phyloP scores from a whole-genome alignment of 1,140 invertebrate genomes.

The Melipona quadrifasciata region DNA sequence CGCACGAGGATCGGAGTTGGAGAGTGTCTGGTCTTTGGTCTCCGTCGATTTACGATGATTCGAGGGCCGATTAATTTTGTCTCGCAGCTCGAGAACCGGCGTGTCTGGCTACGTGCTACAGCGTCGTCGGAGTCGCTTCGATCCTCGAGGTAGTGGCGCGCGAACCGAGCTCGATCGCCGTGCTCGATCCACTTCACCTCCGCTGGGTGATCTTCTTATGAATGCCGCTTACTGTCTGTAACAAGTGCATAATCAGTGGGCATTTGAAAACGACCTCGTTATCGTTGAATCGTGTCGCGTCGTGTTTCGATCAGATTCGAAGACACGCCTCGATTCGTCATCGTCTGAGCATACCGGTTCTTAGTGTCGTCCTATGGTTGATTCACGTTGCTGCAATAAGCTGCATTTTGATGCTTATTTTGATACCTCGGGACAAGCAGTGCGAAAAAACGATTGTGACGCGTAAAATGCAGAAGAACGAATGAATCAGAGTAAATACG shows the following conservation, averaged over 20 bases:
- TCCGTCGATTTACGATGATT: conserved; percentile 74
- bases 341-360: conserved; percentile 58
- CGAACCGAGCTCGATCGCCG: conserved; percentile 1
- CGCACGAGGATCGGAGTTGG: conserved; percentile 51
- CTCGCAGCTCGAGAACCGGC: conserved; percentile 13
- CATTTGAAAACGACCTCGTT: conserved; percentile 61
- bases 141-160: not conserved
- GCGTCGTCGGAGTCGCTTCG: not conserved
- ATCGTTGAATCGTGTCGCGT: conserved; percentile 56
- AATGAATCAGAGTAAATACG: not conserved
- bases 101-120: conserved; percentile 22
- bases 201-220: conserved; percentile 61
- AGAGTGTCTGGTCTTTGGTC: conserved; percentile 63
- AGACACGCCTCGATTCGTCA: conserved; percentile 70
- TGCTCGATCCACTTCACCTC: conserved; percentile 44
- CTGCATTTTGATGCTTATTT: not conserved
- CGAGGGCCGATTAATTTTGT: conserved; percentile 69
- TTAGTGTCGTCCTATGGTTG: conserved; percentile 33
- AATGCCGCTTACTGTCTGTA: conserved; percentile 62
- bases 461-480: not conserved
- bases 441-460: not conserved
- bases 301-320: conserved; percentile 54
- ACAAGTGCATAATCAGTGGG: conserved; percentile 59
- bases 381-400: not conserved
- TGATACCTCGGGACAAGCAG: no score